Conservation (phyloP, 1,140 invertebrate genomes). For the Drosophila miranda region DNA sequence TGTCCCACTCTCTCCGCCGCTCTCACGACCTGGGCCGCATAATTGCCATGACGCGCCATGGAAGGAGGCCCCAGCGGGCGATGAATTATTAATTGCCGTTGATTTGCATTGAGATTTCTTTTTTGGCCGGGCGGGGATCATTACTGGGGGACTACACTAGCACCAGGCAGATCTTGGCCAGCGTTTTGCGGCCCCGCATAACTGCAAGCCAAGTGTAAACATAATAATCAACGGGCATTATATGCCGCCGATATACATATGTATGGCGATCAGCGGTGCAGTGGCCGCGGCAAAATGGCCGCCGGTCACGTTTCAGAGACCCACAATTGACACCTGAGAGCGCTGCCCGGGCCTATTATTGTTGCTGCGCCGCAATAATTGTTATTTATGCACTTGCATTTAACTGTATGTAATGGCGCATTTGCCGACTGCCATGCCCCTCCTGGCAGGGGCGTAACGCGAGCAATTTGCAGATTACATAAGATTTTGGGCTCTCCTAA, state of each 20-base stretch:
- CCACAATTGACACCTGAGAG: conserved; percentile 75
- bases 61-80: conserved; percentile 64
- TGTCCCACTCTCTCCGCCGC: conserved; percentile 5
- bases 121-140: conserved; percentile 46
- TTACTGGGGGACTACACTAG: conserved; percentile 42
- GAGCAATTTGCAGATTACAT: conserved; percentile 70
- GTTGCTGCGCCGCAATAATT: conserved; percentile 62
- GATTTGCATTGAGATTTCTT: conserved; percentile 77
- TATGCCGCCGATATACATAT: conserved; percentile 44
- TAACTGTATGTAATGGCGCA: conserved; percentile 67
- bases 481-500: conserved; percentile 55
- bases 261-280: conserved; percentile 41
- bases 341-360: conserved; percentile 46
- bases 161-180: conserved; percentile 42
- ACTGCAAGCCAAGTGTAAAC: conserved; percentile 61
- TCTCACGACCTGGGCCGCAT: conserved; percentile 24
- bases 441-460: conserved; percentile 65
- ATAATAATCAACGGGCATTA: conserved; percentile 77
- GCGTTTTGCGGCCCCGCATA: conserved; percentile 15
- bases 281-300: conserved; percentile 64
- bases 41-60: conserved; percentile 63
- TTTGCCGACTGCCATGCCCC: conserved; percentile 58
- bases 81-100: conserved; percentile 80
- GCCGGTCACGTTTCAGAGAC: conserved; percentile 63
- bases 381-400: conserved; percentile 80